phyloP scores from a whole-genome alignment of 2,797 vertebrate genomes.

The Lagorchestes hirsutus region DNA sequence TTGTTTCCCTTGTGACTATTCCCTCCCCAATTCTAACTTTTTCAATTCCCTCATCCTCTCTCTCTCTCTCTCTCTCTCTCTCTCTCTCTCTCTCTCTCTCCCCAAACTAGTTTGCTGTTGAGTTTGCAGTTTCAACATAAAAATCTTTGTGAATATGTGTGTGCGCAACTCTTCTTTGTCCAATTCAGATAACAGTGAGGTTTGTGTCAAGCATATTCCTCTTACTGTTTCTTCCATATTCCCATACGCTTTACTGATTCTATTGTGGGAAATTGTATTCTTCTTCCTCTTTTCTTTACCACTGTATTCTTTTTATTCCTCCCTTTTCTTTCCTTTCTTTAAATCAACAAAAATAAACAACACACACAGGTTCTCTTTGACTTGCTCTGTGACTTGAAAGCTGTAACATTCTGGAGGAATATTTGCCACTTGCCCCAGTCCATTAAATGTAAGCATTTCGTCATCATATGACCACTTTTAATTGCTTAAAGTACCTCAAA shows the following conservation, averaged over 20 bases:
- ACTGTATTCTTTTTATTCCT: not conserved
- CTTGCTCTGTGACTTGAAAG: not conserved
- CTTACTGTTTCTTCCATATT: not conserved
- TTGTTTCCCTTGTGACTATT: not conserved
- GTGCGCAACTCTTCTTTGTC: not conserved
- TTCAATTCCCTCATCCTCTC: not conserved
- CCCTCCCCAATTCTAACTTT: not conserved
- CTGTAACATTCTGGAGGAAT: not conserved
- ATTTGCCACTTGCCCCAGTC: not conserved
- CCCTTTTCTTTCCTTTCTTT: not conserved
- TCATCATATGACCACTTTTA: not conserved
- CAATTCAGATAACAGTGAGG: not conserved
- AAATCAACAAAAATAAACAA: not conserved
- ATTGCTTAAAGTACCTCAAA: not conserved
- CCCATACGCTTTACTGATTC: not conserved
- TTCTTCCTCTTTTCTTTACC: not conserved
- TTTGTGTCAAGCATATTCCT: not conserved
- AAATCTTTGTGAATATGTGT: too few relatives aligned
- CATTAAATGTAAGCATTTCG: not conserved
- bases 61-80: not conserved
- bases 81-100: too few relatives aligned
- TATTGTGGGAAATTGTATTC: not conserved
- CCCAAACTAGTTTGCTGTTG: not conserved
- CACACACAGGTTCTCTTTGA: not conserved
- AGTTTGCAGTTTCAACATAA: not conserved